phyloP scores from a whole-genome alignment of 2,797 vertebrate species.

The Tauraco hartlaubi region DNA sequence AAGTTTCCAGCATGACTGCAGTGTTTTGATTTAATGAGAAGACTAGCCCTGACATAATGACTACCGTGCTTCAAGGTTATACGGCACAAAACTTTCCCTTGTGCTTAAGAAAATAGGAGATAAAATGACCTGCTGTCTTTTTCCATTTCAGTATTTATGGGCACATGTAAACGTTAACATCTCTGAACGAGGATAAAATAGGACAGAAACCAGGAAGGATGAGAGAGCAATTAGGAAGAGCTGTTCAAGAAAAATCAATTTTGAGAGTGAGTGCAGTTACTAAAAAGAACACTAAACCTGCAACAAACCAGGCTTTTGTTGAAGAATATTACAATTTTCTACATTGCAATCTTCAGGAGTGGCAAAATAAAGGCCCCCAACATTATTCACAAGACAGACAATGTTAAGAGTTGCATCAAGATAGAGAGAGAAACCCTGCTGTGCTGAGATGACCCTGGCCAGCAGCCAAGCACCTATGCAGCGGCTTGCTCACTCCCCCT shows the following conservation, averaged over 20 bases:
- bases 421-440: not conserved
- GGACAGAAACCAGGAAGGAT: not conserved
- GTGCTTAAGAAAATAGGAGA: constrained; percentile 17
- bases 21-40: constrained; percentile 28
- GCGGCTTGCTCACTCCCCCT: not conserved
- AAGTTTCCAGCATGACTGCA: not conserved
- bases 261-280: not conserved
- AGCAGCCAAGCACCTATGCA: not conserved
- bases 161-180: not conserved
- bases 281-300: not conserved
- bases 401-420: not conserved
- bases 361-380: not conserved
- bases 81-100: not conserved
- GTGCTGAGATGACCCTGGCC: not conserved
- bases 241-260: not conserved
- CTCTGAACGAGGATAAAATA: not conserved
- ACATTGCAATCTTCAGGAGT: not conserved
- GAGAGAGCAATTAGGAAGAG: not conserved
- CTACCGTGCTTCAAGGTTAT: not conserved
- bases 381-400: not conserved
- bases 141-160: not conserved
- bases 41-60: not conserved
- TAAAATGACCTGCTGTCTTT: not conserved
- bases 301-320: not conserved
- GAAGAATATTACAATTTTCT: not conserved